Evolutionary conservation across 2,113 vertebrate species (phyloP).

Genomic region (Ivindomyrus marchei): DNA sequence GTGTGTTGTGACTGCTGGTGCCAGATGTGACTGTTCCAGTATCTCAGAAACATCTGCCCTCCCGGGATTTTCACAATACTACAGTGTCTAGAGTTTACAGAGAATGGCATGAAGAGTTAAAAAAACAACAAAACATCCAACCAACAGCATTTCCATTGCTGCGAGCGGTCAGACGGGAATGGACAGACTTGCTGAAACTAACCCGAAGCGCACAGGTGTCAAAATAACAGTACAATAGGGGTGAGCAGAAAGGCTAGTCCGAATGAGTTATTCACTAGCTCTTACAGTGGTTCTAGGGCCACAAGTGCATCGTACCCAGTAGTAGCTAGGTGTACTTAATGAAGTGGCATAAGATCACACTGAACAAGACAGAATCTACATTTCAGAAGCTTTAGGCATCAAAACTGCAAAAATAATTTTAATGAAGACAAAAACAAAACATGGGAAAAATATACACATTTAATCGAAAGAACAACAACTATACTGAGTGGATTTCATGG

Average conservation of each 20-base stretch:
- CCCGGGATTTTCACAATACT: not conserved
- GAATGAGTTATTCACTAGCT: not conserved
- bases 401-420: not conserved
- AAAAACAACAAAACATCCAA: not conserved
- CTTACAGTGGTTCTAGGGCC: not conserved
- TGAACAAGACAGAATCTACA: not conserved
- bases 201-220: not conserved
- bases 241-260: not conserved
- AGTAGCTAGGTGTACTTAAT: not conserved
- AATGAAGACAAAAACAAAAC: not conserved
- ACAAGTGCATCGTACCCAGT: not conserved
- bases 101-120: not conserved
- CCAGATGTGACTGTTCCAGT: not conserved
- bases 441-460: not conserved
- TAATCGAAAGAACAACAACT: not conserved
- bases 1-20: not conserved
- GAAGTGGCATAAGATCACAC: not conserved
- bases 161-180: not conserved
- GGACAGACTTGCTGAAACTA: not conserved
- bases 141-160: not conserved
- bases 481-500: not conserved
- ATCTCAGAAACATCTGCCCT: not conserved
- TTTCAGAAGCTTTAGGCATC: not conserved
- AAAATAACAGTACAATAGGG: not conserved
- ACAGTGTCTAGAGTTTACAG: not conserved